phyloP scores from a whole-genome alignment of 1,140 invertebrate genomes.

The Acyrthosiphon pisum region DNA sequence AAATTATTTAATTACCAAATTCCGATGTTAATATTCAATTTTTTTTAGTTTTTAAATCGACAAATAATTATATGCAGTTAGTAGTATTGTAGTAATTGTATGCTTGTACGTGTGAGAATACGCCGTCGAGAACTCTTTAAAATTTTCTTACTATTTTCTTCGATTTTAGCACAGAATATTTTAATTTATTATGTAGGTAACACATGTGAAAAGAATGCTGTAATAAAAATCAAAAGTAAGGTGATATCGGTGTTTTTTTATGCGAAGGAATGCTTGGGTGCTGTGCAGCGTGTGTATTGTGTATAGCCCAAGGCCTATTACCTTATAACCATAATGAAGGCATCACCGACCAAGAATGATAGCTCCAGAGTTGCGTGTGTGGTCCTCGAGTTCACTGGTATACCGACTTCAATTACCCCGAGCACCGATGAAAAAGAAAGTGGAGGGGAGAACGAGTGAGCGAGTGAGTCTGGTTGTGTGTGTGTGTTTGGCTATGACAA shows the following conservation, averaged over 20 bases:
- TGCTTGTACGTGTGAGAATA: neutral
- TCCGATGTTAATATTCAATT: neutral
- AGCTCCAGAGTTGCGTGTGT: constrained; percentile 53
- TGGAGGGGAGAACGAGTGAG: constrained; percentile 30
- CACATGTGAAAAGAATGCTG: constrained; percentile 8
- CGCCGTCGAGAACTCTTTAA: neutral
- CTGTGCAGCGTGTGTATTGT: constrained; percentile 55
- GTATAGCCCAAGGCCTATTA: constrained; percentile 48
- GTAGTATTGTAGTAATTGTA: neutral
- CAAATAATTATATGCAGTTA: neutral
- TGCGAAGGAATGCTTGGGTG: constrained; percentile 49
- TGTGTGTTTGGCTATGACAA: constrained; percentile 53
- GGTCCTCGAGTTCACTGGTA: constrained; percentile 50
- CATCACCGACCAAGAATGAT: constrained; percentile 53
- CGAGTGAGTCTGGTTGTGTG: constrained; percentile 41
- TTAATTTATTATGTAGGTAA: neutral
- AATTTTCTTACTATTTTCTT: neutral
- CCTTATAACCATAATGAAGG: constrained; percentile 53
- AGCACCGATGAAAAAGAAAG: constrained; percentile 25
- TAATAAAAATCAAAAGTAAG: constrained; percentile 50
- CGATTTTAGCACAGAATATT: neutral
- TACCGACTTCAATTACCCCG: constrained; percentile 55
- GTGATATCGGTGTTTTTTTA: constrained; percentile 47
- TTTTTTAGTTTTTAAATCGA: neutral
- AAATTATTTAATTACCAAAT: neutral